Evolutionary conservation across 1,140 invertebrate genomes (phyloP).

Genomic region (Olivierus martensii): DNA sequence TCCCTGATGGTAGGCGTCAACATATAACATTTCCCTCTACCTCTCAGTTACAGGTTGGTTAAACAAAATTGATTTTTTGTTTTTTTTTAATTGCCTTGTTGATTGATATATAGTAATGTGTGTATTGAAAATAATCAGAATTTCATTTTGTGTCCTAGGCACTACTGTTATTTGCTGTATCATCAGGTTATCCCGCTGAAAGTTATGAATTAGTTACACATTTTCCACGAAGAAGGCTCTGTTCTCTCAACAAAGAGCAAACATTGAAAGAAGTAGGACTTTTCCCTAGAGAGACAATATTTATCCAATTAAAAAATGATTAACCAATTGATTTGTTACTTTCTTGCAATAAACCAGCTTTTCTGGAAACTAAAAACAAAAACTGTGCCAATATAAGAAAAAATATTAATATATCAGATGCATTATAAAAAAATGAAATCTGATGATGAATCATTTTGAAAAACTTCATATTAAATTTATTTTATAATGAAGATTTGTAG

Average conservation of each 20-base stretch:
- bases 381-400: too few species aligned
- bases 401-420: too few species aligned
- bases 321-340: too few species aligned
- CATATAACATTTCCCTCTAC: conserved; percentile 30
- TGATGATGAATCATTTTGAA: too few species aligned
- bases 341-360: too few species aligned
- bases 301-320: background rate
- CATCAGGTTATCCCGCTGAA: conserved; percentile 30
- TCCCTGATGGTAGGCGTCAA: conserved; percentile 33
- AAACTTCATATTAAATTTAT: too few species aligned
- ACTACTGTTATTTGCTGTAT: conserved; percentile 28
- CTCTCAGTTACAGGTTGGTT: conserved; percentile 31
- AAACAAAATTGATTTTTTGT: background rate
- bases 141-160: conserved; percentile 26
- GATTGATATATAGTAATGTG: background rate
- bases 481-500: too few species aligned
- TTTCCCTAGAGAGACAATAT: conserved; percentile 28
- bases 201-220: conserved; percentile 37
- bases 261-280: conserved; percentile 33
- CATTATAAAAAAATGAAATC: too few species aligned
- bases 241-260: conserved; percentile 26
- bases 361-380: too few species aligned
- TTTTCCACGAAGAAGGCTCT: conserved; percentile 33
- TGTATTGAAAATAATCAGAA: background rate
- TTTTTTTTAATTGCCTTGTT: background rate